These are phyloP conservation scores for Pseudopipra pipra DNA, from an alignment of 2,113 vertebrate species.

Conservation along the genomic window DNA sequence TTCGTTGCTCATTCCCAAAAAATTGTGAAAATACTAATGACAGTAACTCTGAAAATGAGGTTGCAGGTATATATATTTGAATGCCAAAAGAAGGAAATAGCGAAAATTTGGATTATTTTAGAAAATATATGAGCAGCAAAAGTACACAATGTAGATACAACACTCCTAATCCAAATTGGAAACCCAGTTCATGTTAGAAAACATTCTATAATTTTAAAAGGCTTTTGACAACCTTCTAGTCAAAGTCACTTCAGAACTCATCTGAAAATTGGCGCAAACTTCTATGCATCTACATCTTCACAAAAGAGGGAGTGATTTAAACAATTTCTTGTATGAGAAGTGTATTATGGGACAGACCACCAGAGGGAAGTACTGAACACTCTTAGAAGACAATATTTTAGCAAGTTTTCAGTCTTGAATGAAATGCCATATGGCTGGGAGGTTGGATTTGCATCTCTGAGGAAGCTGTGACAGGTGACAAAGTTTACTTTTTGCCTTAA, in stretches of 20 bases:
- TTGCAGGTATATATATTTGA: neutral
- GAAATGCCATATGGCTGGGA: neutral
- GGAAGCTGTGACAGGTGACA: neutral
- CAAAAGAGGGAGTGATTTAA: neutral
- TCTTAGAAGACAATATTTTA: neutral
- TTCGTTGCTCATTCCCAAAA: neutral
- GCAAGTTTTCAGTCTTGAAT: conserved; percentile 22
- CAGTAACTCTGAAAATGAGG: neutral
- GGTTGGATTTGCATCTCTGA: neutral
- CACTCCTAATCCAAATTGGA: neutral
- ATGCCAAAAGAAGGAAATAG: neutral
- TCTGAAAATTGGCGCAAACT: neutral
- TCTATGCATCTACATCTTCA: neutral
- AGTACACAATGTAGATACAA: neutral
- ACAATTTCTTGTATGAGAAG: neutral
- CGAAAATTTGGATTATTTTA: neutral
- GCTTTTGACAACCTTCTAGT: neutral
- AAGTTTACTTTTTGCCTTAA: neutral
- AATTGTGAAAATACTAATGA: neutral
- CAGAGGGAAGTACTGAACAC: conserved; percentile 1
- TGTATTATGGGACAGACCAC: neutral
- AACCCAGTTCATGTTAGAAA: neutral
- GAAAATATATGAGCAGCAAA: neutral
- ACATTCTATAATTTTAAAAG: neutral
- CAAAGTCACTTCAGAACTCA: neutral